These are phyloP conservation scores for Cathartes aura DNA, from an alignment of 2,113 vertebrate genomes.

Conservation along the genomic window DNA sequence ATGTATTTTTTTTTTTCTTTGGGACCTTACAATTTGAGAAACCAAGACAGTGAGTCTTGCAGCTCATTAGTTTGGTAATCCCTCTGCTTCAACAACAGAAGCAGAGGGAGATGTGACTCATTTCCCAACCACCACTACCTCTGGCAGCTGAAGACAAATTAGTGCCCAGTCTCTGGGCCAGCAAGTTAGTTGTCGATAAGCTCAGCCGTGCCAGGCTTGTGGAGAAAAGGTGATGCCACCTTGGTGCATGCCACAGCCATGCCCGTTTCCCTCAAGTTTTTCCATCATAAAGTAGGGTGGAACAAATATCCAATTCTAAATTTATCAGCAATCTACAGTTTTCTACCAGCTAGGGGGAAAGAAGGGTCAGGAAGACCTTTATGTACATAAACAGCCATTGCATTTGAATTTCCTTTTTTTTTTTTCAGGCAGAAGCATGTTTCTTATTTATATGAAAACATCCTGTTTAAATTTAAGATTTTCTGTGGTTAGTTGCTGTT, in stretches of 20 bases:
- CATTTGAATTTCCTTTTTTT: background rate
- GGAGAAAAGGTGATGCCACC: background rate
- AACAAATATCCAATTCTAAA: background rate
- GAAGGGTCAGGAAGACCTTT: background rate
- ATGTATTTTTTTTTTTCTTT: background rate
- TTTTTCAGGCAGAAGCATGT: background rate
- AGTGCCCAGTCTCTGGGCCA: background rate
- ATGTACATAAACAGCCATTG: background rate
- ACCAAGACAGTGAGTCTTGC: background rate
- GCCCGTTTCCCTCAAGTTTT: background rate
- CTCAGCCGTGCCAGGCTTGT: background rate
- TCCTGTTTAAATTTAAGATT: slow-evolving; percentile 34
- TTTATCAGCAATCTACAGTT: background rate
- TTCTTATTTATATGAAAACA: slow-evolving; percentile 58
- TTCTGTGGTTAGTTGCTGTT: slow-evolving; percentile 4
- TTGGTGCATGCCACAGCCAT: background rate
- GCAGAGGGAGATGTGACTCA: slow-evolving; percentile 22
- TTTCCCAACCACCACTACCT: background rate
- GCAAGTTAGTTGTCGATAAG: background rate
- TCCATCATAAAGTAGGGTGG: background rate
- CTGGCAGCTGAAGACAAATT: background rate
- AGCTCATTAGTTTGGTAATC: slow-evolving; percentile 14
- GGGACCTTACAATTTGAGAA: background rate
- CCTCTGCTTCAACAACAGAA: background rate
- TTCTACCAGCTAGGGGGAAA: background rate